Evolutionary conservation across 2,113 vertebrate species (phyloP), one percentile per base, ranked within the genome.

Genomic region (Platysteira castanea): DNA sequence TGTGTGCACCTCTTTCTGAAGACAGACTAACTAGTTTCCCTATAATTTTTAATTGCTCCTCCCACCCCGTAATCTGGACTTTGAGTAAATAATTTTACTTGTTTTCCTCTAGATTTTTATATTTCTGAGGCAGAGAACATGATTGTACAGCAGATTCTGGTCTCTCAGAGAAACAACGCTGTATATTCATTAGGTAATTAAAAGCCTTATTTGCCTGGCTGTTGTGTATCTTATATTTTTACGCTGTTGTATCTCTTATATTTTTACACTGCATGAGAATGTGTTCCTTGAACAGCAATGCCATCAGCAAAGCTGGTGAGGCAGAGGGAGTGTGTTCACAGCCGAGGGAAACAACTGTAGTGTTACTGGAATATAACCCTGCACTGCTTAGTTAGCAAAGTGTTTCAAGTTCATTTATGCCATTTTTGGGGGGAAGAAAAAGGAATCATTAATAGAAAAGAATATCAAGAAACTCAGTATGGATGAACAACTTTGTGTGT

Each of bases 401-500:
- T 10, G 50, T 27, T 60, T 84, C n/a, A 44, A 28, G 12, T 16
- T n/a, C 13, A 37, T 22, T 18, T 56, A 17, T 4, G 6, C 1
- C 2, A 4, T 17, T 19, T 14, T 23, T 24, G 9, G 8, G 0
- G 6, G 19, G 42, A 20, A 33, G 57, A 31, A 87, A 44, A 63
- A 49, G 1, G 15, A 46, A 4, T 57, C 4, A 4, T 50, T 50
- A 37, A 27, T 28, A 47, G 42, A 65, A 69, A 64, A 68, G 16
- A 94, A 22, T 21, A 20, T 28, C 6, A 4, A 56, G 33, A 53
- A 81, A 24, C 20, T n/a, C 33, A 2, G 6, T 19, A 2, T 26
- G 39, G 41, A 23, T 56, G 8, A 61, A 46, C 39, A 52, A 0
- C 15, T 41, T 2, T 0, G 23, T 63, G 23, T 5, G 14, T 0